Evolutionary conservation across 2,888 invertebrate genomes (phyloP).

Genomic region (Podotricha telesiphe): DNA sequence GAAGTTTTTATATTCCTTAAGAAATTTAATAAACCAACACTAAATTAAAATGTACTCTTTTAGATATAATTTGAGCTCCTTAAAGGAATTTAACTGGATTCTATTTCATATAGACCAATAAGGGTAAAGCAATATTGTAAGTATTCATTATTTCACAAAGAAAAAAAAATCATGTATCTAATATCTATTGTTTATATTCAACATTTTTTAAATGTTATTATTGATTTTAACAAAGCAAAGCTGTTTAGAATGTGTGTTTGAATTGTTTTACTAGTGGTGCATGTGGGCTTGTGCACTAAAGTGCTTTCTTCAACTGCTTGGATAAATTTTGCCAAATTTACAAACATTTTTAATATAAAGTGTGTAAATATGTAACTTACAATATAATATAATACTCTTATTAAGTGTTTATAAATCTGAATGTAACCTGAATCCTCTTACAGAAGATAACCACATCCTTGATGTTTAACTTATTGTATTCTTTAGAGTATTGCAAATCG

Average conservation of each 20-base stretch:
- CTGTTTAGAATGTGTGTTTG: slow-evolving; percentile 8
- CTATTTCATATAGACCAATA: slow-evolving; percentile 24
- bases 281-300: slow-evolving; percentile 13
- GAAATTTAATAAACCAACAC: slow-evolving; percentile 17
- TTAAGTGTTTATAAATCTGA: slow-evolving; percentile 21
- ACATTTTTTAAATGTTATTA: slow-evolving; percentile 7
- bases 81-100: slow-evolving; percentile 22
- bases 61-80: slow-evolving; percentile 21
- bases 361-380: slow-evolving; percentile 18
- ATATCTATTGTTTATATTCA: slow-evolving; percentile 9
- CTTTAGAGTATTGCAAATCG: slow-evolving; percentile 35
- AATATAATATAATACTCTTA: slow-evolving; percentile 6
- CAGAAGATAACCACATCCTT: slow-evolving; percentile 22
- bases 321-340: slow-evolving; percentile 30
- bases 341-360: slow-evolving; percentile 13
- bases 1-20: slow-evolving; percentile 33
- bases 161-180: slow-evolving; percentile 17
- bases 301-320: slow-evolving; percentile 4
- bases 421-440: slow-evolving; percentile 21
- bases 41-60: slow-evolving; percentile 24
- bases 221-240: slow-evolving; percentile 14
- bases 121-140: slow-evolving; percentile 19
- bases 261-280: background rate
- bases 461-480: slow-evolving; percentile 28
- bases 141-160: slow-evolving; percentile 20